Evolutionary conservation across 2,797 vertebrate genomes (phyloP), one percentile per base, ranked within the genome.

Genomic region (Parauchenoglanis ngamensis): DNA sequence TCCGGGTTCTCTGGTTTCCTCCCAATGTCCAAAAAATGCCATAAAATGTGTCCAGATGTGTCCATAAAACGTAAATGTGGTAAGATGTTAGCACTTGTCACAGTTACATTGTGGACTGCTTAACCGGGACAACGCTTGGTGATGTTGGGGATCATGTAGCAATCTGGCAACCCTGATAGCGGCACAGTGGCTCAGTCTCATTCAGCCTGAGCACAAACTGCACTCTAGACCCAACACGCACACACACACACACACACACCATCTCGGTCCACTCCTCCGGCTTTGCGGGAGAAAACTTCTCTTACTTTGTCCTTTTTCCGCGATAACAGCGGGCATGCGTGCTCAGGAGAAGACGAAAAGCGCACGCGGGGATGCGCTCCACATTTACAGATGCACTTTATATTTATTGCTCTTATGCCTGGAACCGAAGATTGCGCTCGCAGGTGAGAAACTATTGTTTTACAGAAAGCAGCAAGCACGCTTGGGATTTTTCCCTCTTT

Each of bases 321-420:
- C 78, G 68, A 46, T 63, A 88, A 76, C 81, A 78, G 92, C 89
- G 93, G 95, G 90, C 93, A 96, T 96, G 96, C 94, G 91, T 88
- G 92, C 88, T 86, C 92, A 88, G 89, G 90, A 91, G 88, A 88
- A 88, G 31, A 78, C 91, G 25, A 88, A 89, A 85, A 85, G 87
- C 91, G 89, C 92, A 91, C 94, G 96, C 93, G 94, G 87, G 84
- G 92, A 85, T 44, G 85, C 92, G 84, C 90, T 89, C 87, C 89
- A 91, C 90, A 83, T 94, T 83, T 94, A 91, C 94, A 94, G 86
- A 95, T 95, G 95, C 95, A 96, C 95, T 96, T 96, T 96, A 94
- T 96, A 95, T 95, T 94, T 96, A 95, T 95, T 94, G 89, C 61
- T 95, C 88, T 92, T 95, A 76, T 92, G 93, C 91, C 89, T 96